Percentiles rank a stretch among this genome's conserved stretches.
phyloP scores from a whole-genome alignment of 2,797 vertebrate genomes.

The Momotus momota region DNA sequence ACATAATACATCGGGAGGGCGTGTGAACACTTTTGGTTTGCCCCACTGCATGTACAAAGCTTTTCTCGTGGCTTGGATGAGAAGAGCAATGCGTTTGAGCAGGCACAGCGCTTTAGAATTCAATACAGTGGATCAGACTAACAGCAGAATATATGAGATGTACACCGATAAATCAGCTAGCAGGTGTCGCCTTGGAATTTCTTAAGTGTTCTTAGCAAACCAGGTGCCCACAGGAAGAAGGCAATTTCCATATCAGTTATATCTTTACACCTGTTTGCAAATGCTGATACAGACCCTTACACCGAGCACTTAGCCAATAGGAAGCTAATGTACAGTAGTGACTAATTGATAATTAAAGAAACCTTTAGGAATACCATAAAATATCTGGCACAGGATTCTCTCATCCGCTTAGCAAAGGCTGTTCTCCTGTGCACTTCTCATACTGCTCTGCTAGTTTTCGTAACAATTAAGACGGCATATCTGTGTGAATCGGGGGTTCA shows the following conservation, averaged over 20 bases:
- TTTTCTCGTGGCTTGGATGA: background rate
- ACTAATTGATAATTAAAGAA: slow-evolving; percentile 61
- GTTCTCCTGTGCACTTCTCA: slow-evolving; percentile 9
- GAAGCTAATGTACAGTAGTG: slow-evolving; percentile 13
- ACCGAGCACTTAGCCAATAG: slow-evolving; percentile 31
- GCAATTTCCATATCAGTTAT: slow-evolving; percentile 54
- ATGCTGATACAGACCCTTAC: slow-evolving; percentile 28
- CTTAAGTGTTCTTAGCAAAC: slow-evolving; percentile 60
- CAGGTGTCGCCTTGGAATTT: slow-evolving; percentile 58
- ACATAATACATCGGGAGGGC: accelerated
- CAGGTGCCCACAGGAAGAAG: slow-evolving; percentile 62
- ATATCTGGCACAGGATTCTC: slow-evolving; percentile 21
- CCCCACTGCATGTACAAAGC: background rate
- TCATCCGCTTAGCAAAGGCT: slow-evolving; percentile 23
- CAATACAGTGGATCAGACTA: background rate
- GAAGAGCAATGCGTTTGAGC: background rate
- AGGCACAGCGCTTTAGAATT: background rate
- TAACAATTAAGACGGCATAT: slow-evolving; percentile 56
- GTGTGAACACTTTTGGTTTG: background rate
- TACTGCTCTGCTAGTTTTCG: background rate
- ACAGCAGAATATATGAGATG: background rate
- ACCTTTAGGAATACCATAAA: slow-evolving; percentile 53
- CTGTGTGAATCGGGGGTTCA: slow-evolving; percentile 27
- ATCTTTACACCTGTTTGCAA: slow-evolving; percentile 66
- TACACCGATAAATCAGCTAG: slow-evolving; percentile 50